Evolutionary conservation across 2,797 vertebrate species (phyloP), one percentile per base, ranked within the genome.

Genomic region (Sternotherus odoratus): DNA sequence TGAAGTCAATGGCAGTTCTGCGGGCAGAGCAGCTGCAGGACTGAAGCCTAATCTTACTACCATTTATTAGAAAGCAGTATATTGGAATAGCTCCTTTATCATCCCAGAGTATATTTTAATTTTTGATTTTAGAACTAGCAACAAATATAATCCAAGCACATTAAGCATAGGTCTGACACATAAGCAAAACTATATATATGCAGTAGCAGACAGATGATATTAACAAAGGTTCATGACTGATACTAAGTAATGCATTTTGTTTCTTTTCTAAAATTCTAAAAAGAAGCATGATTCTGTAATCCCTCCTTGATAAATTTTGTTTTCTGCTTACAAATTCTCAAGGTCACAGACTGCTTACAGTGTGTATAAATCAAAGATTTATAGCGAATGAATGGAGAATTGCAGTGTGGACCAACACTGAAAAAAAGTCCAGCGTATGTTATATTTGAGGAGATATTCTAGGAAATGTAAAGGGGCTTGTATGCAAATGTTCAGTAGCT

Each of bases 1-100:
- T 69, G 48, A 92, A 91, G 83, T 87, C 51, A 78, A 63, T n/a
- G 91, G 69, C 69, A 83, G 10, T 75, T 28, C 26, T 85, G 83
- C 56, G 28, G 30, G 43, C 39, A 30, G 43, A 28, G 24, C 72
- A 75, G 43, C 39, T 75, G 12, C 28, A 75, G 72, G 72, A 75
- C 26, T 30, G 43, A 48, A 28, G 30, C 26, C 43, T 48, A 48
- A 15, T 30, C 43, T 75, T 46, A 80, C 56, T 5, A 36, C 43
- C 8, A 84, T 3, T 1, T 92, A 26, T 46, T 86, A 88, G 83
- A 94, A 92, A 88, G 5, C 30, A 80, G 21, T 24, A 11, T 69
- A 39, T 39, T 69, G 36, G 9, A 69, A 5, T 53, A 56, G 16
- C 8, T 39, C 43, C 87, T 91, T 79, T 56, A 28, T 80, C 77